These are phyloP conservation scores for Tipula vernalis DNA, from an alignment of 2,888 invertebrate species.

Conservation along the genomic window DNA sequence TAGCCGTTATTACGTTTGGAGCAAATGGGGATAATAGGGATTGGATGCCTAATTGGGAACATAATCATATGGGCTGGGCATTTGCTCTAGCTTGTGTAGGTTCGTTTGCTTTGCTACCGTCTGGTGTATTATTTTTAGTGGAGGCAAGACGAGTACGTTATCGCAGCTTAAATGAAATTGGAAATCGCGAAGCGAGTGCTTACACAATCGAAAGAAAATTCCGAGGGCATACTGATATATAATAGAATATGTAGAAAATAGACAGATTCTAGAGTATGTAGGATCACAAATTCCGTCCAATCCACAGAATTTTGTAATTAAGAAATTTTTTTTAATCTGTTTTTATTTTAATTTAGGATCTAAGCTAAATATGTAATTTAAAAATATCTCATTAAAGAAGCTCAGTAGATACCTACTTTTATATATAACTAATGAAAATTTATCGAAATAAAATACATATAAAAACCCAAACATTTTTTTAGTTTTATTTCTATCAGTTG, in stretches of 20 bases:
- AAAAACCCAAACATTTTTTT: neutral
- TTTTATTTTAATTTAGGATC: neutral
- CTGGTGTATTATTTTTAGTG: conserved; percentile 67
- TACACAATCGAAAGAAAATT: conserved; percentile 53
- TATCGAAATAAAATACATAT: neutral
- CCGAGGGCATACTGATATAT: conserved; percentile 60
- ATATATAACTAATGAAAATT: neutral
- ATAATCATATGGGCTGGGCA: conserved; percentile 91
- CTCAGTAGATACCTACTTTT: neutral
- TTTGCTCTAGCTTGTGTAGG: conserved; percentile 78
- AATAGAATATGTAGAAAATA: conserved; percentile 19
- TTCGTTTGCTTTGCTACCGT: conserved; percentile 57
- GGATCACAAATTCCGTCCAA: neutral
- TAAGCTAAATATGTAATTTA: neutral
- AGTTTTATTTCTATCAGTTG: neutral
- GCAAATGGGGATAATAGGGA: conserved; percentile 80
- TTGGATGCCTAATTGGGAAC: conserved; percentile 95
- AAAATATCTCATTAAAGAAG: neutral
- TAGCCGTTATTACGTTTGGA: conserved; percentile 80
- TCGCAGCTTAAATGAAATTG: conserved; percentile 55
- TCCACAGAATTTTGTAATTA: neutral
- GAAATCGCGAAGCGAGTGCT: conserved; percentile 49
- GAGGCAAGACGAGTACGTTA: conserved; percentile 71
- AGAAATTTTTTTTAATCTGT: neutral
- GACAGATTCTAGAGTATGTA: neutral